Percentiles rank a stretch among this genome's conserved stretches.
Conservation (phyloP, 2,797 vertebrate species). For the Petrocephalus sullivani region DNA sequence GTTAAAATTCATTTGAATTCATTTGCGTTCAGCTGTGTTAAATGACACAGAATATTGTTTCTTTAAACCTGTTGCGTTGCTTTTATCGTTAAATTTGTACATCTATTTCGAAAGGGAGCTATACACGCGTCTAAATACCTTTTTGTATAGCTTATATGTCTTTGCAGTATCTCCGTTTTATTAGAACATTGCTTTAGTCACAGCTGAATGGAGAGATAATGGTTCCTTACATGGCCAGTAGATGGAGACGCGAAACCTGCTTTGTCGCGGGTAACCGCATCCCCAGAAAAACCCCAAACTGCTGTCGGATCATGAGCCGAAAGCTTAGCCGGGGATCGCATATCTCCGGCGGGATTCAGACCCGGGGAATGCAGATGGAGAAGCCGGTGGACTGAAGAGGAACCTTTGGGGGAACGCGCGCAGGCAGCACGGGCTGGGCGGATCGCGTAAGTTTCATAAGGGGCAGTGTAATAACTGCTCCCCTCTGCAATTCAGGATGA, state of each 20-base stretch:
- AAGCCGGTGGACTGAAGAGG: conserved; percentile 27
- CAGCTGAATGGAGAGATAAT: not conserved
- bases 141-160: not conserved
- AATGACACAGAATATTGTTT: not conserved
- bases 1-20: not conserved
- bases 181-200: not conserved
- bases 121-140: not conserved
- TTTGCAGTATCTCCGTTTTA: not conserved
- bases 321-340: conserved; percentile 27
- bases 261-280: conserved; percentile 3
- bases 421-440: not conserved
- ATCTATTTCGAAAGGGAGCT: not conserved
- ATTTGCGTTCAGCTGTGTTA: not conserved
- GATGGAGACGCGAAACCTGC: conserved; percentile 29
- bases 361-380: conserved; percentile 34
- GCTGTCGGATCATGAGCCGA: conserved; percentile 17
- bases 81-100: not conserved
- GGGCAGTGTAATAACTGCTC: not conserved
- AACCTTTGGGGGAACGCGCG: conserved; percentile 17
- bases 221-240: conserved; percentile 9
- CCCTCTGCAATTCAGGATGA: not conserved
- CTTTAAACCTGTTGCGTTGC: not conserved
- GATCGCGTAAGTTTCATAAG: conserved; percentile 1
- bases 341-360: conserved; percentile 33
- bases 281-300: conserved; percentile 2